Conservation (phyloP, 2,113 vertebrate genomes). For the Heterotis niloticus region DNA sequence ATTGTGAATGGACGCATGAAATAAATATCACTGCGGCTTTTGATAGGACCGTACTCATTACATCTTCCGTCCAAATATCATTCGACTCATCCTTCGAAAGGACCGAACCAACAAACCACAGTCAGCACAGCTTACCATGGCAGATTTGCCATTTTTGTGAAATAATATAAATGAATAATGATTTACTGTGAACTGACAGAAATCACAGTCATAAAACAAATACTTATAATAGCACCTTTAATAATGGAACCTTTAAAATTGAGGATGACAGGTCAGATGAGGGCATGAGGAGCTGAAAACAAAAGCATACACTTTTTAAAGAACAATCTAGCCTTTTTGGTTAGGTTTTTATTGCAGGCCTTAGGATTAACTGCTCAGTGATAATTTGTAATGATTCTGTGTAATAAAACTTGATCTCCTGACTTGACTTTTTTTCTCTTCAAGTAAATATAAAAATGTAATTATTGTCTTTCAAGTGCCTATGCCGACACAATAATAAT, state of each 20-base stretch:
- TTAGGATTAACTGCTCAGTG: not conserved
- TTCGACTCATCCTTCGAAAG: not conserved
- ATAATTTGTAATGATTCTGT: not conserved
- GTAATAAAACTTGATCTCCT: not conserved
- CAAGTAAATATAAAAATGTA: not conserved
- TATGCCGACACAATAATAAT: not conserved
- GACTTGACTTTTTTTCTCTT: not conserved
- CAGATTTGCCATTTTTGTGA: not conserved
- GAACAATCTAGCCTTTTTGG: not conserved
- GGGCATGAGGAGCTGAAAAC: not conserved
- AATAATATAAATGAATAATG: too few relatives aligned
- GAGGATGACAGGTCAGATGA: not conserved
- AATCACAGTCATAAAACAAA: not conserved
- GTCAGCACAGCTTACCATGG: slow-evolving; percentile 3
- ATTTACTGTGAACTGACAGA: too few relatives aligned
- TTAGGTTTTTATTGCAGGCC: not conserved
- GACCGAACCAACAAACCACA: not conserved
- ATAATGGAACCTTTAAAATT: not conserved
- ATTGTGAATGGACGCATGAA: not conserved
- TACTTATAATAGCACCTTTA: not conserved
- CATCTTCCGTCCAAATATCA: not conserved
- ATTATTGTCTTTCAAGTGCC: not conserved
- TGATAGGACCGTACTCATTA: not conserved
- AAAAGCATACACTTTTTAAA: not conserved
- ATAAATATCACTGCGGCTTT: not conserved